A percentile compares a stretch with the other conserved stretches of the same genome.
Conservation (phyloP, 2,888 invertebrate genomes). For the Smittia aterrima region DNA sequence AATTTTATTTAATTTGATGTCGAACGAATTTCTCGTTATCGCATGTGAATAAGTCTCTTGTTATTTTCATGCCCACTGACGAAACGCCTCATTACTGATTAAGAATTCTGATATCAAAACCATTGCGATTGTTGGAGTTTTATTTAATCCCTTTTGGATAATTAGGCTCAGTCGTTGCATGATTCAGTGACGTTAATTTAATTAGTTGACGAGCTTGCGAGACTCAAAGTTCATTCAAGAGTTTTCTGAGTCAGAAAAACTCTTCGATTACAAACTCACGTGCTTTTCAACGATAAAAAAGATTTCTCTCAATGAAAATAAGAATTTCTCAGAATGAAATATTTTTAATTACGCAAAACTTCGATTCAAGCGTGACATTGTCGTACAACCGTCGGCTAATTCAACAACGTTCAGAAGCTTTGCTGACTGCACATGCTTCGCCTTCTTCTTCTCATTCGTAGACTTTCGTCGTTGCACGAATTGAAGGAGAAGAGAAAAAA, state of each 20-base stretch:
- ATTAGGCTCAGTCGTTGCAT: conserved; percentile 33
- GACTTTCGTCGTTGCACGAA: conserved; percentile 24
- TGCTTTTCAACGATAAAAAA: background rate
- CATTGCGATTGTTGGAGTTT: background rate
- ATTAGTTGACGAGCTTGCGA: background rate
- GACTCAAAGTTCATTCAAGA: background rate
- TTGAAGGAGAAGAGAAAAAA: conserved; percentile 1
- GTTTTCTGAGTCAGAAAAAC: background rate
- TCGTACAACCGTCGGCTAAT: conserved; percentile 33
- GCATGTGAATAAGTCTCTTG: conserved; percentile 11
- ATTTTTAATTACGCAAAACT: background rate
- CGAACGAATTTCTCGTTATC: conserved; percentile 37
- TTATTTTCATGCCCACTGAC: conserved; percentile 9
- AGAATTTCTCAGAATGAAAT: background rate
- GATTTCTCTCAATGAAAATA: background rate
- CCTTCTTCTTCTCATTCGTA: conserved; percentile 15
- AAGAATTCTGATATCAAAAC: background rate
- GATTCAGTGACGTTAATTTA: conserved; percentile 28
- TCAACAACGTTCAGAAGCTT: conserved; percentile 3
- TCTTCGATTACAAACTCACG: background rate
- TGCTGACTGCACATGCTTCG: background rate
- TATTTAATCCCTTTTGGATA: background rate
- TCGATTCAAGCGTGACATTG: background rate
- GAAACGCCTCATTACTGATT: conserved; percentile 5
- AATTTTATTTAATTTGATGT: conserved; percentile 27